A percentile compares a stretch with the other conserved stretches of the same genome.
Conservation (phyloP, 2,888 invertebrate genomes). For the Drosophila ustulata region DNA sequence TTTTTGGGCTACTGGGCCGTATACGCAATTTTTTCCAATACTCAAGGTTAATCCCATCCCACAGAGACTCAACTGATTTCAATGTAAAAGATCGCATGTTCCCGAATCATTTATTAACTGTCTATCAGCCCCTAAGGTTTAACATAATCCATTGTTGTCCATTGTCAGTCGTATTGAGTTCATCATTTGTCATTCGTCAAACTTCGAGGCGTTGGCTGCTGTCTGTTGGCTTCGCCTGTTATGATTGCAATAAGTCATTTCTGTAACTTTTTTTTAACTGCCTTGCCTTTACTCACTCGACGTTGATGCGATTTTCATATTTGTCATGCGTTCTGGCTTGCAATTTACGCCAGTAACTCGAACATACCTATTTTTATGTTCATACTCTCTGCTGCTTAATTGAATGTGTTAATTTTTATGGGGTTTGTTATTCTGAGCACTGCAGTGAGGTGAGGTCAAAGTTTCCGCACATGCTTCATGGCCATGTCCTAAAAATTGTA, state of each 20-base stretch:
- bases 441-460: constrained; percentile 39
- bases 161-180: constrained; percentile 26
- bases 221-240: constrained; percentile 32
- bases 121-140: constrained; percentile 31
- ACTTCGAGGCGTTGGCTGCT: constrained; percentile 55
- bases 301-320: constrained; percentile 52
- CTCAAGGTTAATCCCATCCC: constrained; percentile 61
- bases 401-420: constrained; percentile 67
- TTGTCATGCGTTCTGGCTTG: constrained; percentile 53
- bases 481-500: constrained; percentile 4
- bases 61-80: neutral
- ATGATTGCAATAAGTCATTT: constrained; percentile 55
- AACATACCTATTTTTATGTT: constrained; percentile 62
- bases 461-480: constrained; percentile 21
- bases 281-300: constrained; percentile 37
- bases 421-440: constrained; percentile 36
- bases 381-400: constrained; percentile 54
- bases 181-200: constrained; percentile 61
- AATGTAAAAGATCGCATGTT: constrained; percentile 3
- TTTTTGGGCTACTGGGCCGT: constrained; percentile 54
- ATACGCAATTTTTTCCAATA: constrained; percentile 60
- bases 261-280: constrained; percentile 20
- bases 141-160: constrained; percentile 57
- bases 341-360: constrained; percentile 49
- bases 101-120: constrained; percentile 29